phyloP scores from a whole-genome alignment of 2,888 invertebrate genomes.

The Schizotus pectinicornis region DNA sequence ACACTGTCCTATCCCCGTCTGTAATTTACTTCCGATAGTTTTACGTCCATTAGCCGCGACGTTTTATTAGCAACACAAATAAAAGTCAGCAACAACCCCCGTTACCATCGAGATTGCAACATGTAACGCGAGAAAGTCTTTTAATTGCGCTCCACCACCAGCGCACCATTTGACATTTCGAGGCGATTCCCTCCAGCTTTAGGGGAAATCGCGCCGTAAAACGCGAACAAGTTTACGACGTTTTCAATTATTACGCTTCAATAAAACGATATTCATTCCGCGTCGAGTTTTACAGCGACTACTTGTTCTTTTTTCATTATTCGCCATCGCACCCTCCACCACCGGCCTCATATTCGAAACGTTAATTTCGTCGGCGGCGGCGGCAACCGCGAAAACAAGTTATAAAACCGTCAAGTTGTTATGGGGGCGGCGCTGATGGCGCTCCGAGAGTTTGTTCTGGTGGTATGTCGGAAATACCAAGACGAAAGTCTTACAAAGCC shows the following conservation, averaged over 20 bases:
- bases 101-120: no score
- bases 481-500: conserved; percentile 49
- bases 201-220: no score
- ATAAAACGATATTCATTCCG: conserved; percentile 17
- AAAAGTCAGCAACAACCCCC: no score
- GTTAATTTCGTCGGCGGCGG: conserved; percentile 24
- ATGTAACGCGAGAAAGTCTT: no score
- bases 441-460: conserved; percentile 36
- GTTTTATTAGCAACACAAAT: no score
- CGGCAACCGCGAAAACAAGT: conserved; percentile 18
- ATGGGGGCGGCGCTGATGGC: conserved; percentile 13
- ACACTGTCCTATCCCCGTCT: no score
- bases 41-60: no score
- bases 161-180: no score
- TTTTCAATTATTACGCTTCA: conserved; percentile 12
- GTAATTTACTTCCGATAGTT: no score
- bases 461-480: conserved; percentile 46
- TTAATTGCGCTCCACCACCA: no score
- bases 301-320: not conserved
- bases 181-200: no score
- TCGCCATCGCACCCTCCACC: not conserved
- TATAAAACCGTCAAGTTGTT: conserved; percentile 35
- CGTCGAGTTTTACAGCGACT: not conserved
- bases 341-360: conserved; percentile 16
- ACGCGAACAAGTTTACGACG: conserved; percentile 9